Base-by-base conservation (phyloP, 2,113 vertebrate genomes). In the Etheostoma cragini region DNA sequence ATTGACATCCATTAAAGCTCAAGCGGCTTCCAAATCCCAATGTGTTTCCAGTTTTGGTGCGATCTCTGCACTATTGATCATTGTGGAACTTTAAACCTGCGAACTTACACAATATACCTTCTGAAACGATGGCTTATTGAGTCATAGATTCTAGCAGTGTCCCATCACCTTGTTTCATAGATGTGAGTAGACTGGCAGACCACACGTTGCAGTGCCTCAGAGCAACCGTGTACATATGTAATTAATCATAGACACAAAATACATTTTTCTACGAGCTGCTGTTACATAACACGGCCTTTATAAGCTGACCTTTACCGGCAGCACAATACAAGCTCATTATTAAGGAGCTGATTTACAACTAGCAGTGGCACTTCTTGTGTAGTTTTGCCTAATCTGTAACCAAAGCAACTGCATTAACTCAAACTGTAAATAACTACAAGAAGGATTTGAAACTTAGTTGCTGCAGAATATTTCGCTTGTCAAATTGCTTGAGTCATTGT, bases 341-440 rank as follows among this genome's bases (percentile, higher is more conserved):
- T 87, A 85, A 81, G 33, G 70, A 45, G 33, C 47, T 66, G 84
- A 87, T 88, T 87, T 81, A 86, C 67, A 58, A 53, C 64, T 42
- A 78, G 8, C 71, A 30, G 26, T 47, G 62, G 56, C 7, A 66
- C 24, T 53, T 75, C 57, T 8, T 24, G 14, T 71, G 33, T 26
- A 73, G 21, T 60, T 35, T 26, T 46, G 53, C 15, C 12, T 71
- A 38, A 58, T 64, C 30, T 63, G 81, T 75, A 46, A 45, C 67
- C 73, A 80, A 47, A 64, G 80, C 16, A 72, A 76, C 78, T 58
- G 12, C 24, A 57, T 66, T 66, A 10, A 49, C 42, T 72, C 50
- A 47, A 21, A 45, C 53, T 49, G n/a, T 66, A 15, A 22, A 8
- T 42, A 52, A 11, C 17, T 8, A 2, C 47, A 38, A 16, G 2